Conservation (phyloP, 2,888 invertebrate species). For the Cerceris ruficornis region DNA sequence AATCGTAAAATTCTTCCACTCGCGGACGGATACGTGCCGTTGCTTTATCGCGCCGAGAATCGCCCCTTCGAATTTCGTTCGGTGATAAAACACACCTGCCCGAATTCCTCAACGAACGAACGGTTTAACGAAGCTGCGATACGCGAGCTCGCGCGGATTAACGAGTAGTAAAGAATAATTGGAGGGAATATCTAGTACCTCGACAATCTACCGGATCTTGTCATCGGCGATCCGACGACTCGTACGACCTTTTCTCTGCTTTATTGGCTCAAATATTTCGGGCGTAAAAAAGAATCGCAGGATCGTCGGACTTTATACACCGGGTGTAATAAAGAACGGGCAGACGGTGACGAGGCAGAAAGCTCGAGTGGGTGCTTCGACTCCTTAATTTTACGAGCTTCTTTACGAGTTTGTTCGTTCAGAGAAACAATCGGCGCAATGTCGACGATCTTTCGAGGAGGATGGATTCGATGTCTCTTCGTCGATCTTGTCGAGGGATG, state of each 20-base stretch:
- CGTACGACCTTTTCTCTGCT: no score
- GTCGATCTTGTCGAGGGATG: no score
- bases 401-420: constrained; percentile 46
- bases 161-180: no score
- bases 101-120: no score
- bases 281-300: no score
- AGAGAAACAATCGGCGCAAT: constrained; percentile 49
- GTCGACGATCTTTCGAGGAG: background rate
- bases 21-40: background rate
- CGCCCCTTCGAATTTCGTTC: background rate
- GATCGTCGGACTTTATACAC: background rate
- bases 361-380: background rate
- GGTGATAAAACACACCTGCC: no score
- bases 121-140: no score
- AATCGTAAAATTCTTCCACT: constrained; percentile 11
- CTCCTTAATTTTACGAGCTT: constrained; percentile 29
- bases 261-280: no score
- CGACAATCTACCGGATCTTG: no score
- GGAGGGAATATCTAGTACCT: no score
- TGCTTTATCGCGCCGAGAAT: background rate
- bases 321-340: background rate
- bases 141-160: no score
- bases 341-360: background rate
- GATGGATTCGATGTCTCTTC: background rate
- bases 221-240: no score